These are phyloP conservation scores for Gobiocypris rarus DNA, from an alignment of 2,113 vertebrate species.

Conservation along the genomic window DNA sequence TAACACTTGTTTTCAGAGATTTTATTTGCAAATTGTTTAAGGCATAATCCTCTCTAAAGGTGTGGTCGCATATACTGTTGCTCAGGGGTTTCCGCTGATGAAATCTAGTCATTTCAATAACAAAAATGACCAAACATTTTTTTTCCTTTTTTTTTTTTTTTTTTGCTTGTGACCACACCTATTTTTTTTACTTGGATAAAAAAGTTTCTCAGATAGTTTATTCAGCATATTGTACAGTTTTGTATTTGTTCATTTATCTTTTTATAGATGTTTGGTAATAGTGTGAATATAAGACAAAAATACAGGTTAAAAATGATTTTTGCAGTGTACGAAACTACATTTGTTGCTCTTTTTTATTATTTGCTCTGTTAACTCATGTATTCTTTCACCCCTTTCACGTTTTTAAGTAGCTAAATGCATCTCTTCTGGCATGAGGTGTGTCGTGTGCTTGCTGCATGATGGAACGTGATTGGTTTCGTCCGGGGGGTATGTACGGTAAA, in stretches of 20 bases:
- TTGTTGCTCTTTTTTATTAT: not conserved
- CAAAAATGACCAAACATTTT: too few relatives aligned
- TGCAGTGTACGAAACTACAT: not conserved
- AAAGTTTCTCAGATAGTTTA: not conserved
- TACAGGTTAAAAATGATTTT: not conserved
- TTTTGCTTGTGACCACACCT: too few relatives aligned
- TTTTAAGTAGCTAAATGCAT: slow-evolving; percentile 65
- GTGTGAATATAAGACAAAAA: not conserved
- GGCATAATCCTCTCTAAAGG: not conserved
- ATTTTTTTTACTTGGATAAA: not conserved
- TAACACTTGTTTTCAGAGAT: not conserved
- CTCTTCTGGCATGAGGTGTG: slow-evolving; percentile 66
- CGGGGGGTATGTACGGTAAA: slow-evolving; percentile 61
- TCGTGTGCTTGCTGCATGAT: slow-evolving; percentile 75
- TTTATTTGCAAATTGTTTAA: not conserved
- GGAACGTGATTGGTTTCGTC: slow-evolving; percentile 60
- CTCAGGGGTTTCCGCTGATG: not conserved
- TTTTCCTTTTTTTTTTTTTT: too few relatives aligned
- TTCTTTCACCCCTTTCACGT: slow-evolving; percentile 43
- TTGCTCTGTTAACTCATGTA: slow-evolving; percentile 45
- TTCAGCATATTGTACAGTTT: not conserved
- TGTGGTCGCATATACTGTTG: not conserved
- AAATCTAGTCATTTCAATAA: not conserved
- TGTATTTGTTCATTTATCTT: not conserved
- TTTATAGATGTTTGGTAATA: not conserved